Conservation (phyloP, 2,888 invertebrate species). For the Alloscopus bannaensis region DNA sequence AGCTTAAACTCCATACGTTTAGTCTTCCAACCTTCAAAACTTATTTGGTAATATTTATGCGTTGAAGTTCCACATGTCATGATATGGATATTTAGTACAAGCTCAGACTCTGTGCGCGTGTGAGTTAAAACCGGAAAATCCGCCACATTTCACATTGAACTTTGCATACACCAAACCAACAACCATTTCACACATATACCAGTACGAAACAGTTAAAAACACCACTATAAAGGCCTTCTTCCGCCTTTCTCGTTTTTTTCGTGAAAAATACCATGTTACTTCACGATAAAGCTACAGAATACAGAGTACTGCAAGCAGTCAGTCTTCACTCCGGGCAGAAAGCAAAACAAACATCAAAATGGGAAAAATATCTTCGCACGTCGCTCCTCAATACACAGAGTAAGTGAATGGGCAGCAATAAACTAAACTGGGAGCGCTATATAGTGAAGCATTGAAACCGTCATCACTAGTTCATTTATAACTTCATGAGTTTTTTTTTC, state of each 20-base stretch:
- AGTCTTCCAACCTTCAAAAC: slow-evolving; percentile 9
- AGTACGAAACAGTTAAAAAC: slow-evolving; percentile 12
- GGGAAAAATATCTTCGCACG: slow-evolving; percentile 41
- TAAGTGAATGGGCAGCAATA: slow-evolving; percentile 58
- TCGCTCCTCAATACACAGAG: slow-evolving; percentile 38
- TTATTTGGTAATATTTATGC: slow-evolving; percentile 53
- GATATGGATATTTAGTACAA: slow-evolving; percentile 33
- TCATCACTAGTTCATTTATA: slow-evolving; percentile 61
- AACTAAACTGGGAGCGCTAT: slow-evolving; percentile 50
- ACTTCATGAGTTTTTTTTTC: slow-evolving; percentile 9
- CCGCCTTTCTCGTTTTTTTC: slow-evolving; percentile 31
- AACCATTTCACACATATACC: slow-evolving; percentile 30
- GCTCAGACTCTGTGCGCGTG: slow-evolving; percentile 12
- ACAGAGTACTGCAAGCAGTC: slow-evolving; percentile 28
- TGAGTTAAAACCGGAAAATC: slow-evolving; percentile 57
- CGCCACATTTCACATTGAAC: slow-evolving; percentile 49
- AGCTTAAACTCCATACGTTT: too few relatives aligned
- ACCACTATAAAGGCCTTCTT: too few relatives aligned
- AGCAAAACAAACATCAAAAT: slow-evolving; percentile 54
- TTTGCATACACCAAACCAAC: slow-evolving; percentile 13
- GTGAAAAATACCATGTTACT: slow-evolving; percentile 6
- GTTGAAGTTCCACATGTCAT: slow-evolving; percentile 49
- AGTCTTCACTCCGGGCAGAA: slow-evolving; percentile 48
- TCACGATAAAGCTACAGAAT: not conserved
- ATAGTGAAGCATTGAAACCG: slow-evolving; percentile 49